Evolutionary conservation across 2,888 invertebrate genomes (phyloP).

Genomic region (Alentia gelatinosa): DNA sequence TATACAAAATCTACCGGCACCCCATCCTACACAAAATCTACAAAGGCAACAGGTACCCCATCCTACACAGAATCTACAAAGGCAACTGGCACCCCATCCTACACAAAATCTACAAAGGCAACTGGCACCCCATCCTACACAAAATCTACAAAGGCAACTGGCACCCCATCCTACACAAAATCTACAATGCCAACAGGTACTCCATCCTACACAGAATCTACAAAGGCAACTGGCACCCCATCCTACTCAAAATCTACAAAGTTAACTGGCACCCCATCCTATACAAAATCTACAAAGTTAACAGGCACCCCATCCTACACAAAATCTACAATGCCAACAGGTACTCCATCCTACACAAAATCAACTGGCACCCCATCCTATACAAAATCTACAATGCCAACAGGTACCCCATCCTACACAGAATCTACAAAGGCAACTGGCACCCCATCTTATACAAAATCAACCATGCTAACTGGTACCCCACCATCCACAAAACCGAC

Average conservation of each 20-base stretch:
- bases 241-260: too few species aligned
- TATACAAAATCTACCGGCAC: neutral
- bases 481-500: neutral
- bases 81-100: neutral
- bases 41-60: neutral
- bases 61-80: neutral
- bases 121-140: neutral
- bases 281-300: neutral
- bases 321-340: neutral
- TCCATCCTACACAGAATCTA: slow-evolving; percentile 25
- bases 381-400: neutral
- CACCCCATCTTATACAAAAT: neutral
- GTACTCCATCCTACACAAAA: neutral
- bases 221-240: neutral
- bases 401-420: neutral
- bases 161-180: neutral
- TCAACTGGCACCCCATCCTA: neutral
- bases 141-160: neutral
- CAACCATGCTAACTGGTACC: neutral
- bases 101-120: neutral
- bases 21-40: neutral
- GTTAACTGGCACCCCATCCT: neutral
- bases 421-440: neutral
- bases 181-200: neutral
- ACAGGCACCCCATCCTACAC: neutral